Evolutionary conservation across 2,888 invertebrate species (phyloP), one percentile per base, ranked within the genome.

Genomic region (Microchrysa polita): DNA sequence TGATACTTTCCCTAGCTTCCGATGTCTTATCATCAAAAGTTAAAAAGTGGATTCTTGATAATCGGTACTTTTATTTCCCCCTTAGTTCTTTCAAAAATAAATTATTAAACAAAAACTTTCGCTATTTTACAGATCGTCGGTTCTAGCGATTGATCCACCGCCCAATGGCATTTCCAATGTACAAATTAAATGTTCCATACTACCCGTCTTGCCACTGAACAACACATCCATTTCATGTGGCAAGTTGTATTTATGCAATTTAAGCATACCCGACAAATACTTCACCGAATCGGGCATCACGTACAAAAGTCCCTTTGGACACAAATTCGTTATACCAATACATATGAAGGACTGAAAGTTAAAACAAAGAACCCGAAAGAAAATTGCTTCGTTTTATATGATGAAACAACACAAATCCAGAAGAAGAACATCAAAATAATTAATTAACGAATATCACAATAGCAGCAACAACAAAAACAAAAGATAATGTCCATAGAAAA

Each of bases 231-330:
- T 85, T 77, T 89, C 81, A 77, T 85, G 90, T 80, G 92, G 93
- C 65, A 91, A 92, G 83, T 86, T 95, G 79, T 95, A 94, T 87
- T 88, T 96, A 77, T 94, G 93, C 83, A 93, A 95, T 87, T 87
- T 95, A 80, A 93, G 93, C 78, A 88, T 95, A 81, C 95, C 96
- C 34, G 87, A 89, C 78, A 89, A 89, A 82, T 88, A 95, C 79
- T 95, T 92, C 86, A 86, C 87, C 71, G 91, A 92, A 79, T 90
- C 91, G 78, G 91, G 91, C 73, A 91, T 96, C 76, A 87, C 88
- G 77, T 96, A 95, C 86, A 89, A 90, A 80, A 92, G 95, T 77
- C 96, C 96, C 7, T 96, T 95, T 80, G 92, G 92, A 72, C 90
- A 92, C 73, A 93, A 93, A 85, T 92, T 92, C 85, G 91, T 92